A percentile compares a stretch with the other conserved stretches of the same genome.
Evolutionary conservation across 2,797 vertebrate species (phyloP).

Genomic region (Sebastiscus albofasciatus): DNA sequence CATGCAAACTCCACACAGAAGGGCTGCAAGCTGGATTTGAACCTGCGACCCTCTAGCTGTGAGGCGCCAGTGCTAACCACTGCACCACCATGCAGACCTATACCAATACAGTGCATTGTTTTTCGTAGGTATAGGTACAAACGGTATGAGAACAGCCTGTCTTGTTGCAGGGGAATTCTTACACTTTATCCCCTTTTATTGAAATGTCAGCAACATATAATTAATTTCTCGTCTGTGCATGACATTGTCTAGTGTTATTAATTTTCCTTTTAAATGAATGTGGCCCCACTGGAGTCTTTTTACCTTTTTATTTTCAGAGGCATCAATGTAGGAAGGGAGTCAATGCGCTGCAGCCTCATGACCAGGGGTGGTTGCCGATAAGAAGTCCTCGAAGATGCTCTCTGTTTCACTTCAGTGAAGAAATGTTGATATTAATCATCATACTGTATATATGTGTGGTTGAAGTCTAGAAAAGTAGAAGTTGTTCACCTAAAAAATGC

Average conservation of each 20-base stretch:
- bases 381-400: not conserved
- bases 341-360: not conserved
- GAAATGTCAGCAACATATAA: constrained; percentile 12
- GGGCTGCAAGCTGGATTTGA: no score
- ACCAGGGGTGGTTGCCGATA: constrained; percentile 13
- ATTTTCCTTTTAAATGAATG: constrained; percentile 31
- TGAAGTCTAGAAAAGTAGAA: not conserved
- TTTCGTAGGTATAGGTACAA: no score
- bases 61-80: no score
- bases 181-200: not conserved
- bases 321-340: constrained; percentile 18
- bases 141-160: no score
- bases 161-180: not conserved
- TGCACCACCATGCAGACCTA: no score
- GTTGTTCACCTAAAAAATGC: not conserved
- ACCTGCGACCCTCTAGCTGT: no score
- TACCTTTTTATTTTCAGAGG: constrained; percentile 9
- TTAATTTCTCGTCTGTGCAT: constrained; percentile 11
- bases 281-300: constrained; percentile 19
- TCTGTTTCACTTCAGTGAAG: constrained; percentile 5
- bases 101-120: no score
- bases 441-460: not conserved
- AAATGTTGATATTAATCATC: not conserved
- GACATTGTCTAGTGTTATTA: constrained; percentile 11
- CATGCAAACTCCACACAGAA: no score